phyloP scores from a whole-genome alignment of 1,140 invertebrate genomes.

The Elysia chlorotica region DNA sequence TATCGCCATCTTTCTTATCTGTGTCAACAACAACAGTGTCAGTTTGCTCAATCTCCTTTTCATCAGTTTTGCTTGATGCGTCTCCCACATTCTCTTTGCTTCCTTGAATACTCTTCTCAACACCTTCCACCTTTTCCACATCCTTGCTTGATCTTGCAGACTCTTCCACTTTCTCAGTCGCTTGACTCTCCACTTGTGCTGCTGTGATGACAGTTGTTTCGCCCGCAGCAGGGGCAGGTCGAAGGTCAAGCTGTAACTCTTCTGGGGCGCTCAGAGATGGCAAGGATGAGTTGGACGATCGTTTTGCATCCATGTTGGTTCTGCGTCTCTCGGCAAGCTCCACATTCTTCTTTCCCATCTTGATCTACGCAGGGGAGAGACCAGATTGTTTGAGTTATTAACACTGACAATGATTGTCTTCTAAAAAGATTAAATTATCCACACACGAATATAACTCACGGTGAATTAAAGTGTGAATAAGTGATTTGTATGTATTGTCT shows the following conservation, averaged over 20 bases:
- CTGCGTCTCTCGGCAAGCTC: conserved; percentile 43
- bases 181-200: not conserved
- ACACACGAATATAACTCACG: too few relatives aligned
- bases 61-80: too few relatives aligned
- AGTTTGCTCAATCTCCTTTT: too few relatives aligned
- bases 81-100: too few relatives aligned
- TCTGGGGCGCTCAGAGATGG: conserved; percentile 20
- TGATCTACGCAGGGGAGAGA: too few relatives aligned
- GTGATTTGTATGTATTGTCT: too few relatives aligned
- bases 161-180: not conserved
- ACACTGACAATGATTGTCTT: too few relatives aligned
- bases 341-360: conserved; percentile 47
- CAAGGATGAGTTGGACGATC: conserved; percentile 23
- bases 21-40: too few relatives aligned
- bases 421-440: too few relatives aligned
- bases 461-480: too few relatives aligned
- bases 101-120: too few relatives aligned
- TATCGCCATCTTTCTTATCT: not conserved
- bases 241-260: conserved; percentile 21
- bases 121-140: not conserved
- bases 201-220: conserved; percentile 6
- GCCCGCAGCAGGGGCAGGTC: conserved; percentile 26
- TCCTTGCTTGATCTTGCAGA: conserved; percentile 1
- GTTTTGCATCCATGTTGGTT: conserved; percentile 39
- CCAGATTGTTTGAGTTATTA: too few relatives aligned